Evolutionary conservation across 2,797 vertebrate genomes (phyloP).

Genomic region (Gymnocypris eckloni): DNA sequence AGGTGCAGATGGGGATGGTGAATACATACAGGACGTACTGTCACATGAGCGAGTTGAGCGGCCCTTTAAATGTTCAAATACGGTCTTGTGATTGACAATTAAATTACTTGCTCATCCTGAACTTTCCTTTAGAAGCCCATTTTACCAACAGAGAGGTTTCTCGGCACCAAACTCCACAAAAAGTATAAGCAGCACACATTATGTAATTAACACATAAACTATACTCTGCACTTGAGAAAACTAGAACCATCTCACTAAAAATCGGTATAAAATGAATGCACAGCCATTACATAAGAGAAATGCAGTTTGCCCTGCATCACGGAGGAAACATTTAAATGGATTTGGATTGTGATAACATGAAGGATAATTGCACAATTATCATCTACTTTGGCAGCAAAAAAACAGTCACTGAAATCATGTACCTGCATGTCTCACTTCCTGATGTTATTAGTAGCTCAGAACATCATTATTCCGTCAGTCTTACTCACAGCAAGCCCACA

Average conservation of each 20-base stretch:
- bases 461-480: constrained; percentile 32
- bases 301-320: not conserved
- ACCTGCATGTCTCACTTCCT: constrained; percentile 29
- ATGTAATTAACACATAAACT: not conserved
- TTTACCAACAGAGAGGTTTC: not conserved
- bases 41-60: not conserved
- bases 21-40: not conserved
- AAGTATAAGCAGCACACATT: too few species aligned
- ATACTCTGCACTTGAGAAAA: not conserved
- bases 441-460: not conserved
- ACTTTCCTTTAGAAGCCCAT: not conserved
- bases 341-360: not conserved
- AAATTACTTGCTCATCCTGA: not conserved
- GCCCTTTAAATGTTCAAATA: not conserved
- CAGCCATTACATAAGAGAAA: not conserved
- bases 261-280: not conserved
- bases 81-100: not conserved
- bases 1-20: not conserved
- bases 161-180: not conserved
- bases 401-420: not conserved
- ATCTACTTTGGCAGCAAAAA: not conserved
- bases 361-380: not conserved
- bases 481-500: constrained; percentile 24
- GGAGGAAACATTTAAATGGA: not conserved
- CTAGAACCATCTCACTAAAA: not conserved